A percentile compares a stretch with the other conserved stretches of the same genome.
Conservation (phyloP, 2,113 vertebrate genomes). For the Oryzias javanicus region DNA sequence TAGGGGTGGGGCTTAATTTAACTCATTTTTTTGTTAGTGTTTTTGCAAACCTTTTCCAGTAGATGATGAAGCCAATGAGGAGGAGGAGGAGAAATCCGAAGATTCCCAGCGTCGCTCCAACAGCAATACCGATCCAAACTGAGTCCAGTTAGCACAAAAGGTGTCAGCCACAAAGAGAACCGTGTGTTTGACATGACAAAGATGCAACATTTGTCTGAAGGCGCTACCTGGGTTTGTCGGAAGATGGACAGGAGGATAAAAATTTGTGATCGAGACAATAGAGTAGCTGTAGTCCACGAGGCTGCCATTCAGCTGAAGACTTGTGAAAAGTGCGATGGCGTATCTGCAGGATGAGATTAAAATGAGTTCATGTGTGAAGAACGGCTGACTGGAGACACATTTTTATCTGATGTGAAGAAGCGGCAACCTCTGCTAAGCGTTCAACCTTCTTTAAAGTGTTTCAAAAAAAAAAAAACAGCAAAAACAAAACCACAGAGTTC, state of each 20-base stretch:
- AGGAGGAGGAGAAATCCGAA: slow-evolving; percentile 67
- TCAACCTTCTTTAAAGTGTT: not conserved
- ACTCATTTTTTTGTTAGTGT: not conserved
- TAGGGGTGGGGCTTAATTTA: not conserved
- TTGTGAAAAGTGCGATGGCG: slow-evolving; percentile 58
- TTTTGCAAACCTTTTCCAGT: slow-evolving; percentile 79
- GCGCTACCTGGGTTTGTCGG: slow-evolving; percentile 48
- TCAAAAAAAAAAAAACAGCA: not conserved
- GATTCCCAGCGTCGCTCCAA: slow-evolving; percentile 78
- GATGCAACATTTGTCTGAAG: not conserved
- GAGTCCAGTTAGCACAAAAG: not conserved
- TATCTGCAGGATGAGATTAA: slow-evolving; percentile 38
- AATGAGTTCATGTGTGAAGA: not conserved
- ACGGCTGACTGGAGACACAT: no score
- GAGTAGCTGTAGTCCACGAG: fast-evolving
- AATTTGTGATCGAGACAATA: not conserved
- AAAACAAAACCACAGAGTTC: not conserved
- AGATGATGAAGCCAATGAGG: slow-evolving; percentile 72
- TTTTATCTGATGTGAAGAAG: no score
- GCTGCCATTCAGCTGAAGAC: fast-evolving
- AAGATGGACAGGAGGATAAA: fast-evolving
- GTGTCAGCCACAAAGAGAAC: not conserved
- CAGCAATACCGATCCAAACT: slow-evolving; percentile 73
- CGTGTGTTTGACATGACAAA: not conserved
- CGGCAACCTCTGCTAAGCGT: no score